Evolutionary conservation across 2,797 vertebrate genomes (phyloP), one percentile per base, ranked within the genome.

Genomic region (Diglossa cyanea): DNA sequence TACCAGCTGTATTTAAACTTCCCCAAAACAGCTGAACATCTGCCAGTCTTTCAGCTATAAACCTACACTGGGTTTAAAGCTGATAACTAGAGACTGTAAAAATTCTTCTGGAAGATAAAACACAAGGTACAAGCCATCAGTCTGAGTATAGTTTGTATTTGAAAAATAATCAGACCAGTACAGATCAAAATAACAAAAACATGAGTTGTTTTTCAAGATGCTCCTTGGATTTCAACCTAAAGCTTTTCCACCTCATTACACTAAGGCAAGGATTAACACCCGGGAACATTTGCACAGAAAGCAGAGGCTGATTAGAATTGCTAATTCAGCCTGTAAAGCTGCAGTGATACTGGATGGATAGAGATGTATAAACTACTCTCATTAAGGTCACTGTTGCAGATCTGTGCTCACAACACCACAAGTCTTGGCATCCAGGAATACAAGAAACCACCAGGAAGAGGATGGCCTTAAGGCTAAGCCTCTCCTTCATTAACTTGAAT

Each of bases 401-500:
- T 51, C 71, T 78, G 35, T 61, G 61, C 73, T 57, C 12, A 1
- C 18, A 91, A 10, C 35, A 33, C 45, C 85, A 61, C 75, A 44
- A 75, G 25, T 25, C 44, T 28, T 78, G 58, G 85, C 44, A 66
- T 30, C 50, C 79, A 90, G 58, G 26, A 95, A 25, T 7, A 75
- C 11, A 58, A 84, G 66, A 66, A 93, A n/a, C 76, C 76, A 90
- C 54, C 83, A 84, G 72, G 88, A 95, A 93, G 70, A 93, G 79
- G 73, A 66, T 81, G 76, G 81, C 82, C 65, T 84, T 88, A 75
- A 90, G 70, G 86, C 88, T 86, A 84, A 95, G 47, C 62, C 62
- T 94, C 82, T 91, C 68, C 45, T 90, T 80, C 92, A 88, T 87
- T 76, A 88, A 60, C 60, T 48, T 82, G 80, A 93, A n/a, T 57